Evolutionary conservation across 2,888 invertebrate species (phyloP), one percentile per base, ranked within the genome.

Genomic region (Eretmocerus hayati): DNA sequence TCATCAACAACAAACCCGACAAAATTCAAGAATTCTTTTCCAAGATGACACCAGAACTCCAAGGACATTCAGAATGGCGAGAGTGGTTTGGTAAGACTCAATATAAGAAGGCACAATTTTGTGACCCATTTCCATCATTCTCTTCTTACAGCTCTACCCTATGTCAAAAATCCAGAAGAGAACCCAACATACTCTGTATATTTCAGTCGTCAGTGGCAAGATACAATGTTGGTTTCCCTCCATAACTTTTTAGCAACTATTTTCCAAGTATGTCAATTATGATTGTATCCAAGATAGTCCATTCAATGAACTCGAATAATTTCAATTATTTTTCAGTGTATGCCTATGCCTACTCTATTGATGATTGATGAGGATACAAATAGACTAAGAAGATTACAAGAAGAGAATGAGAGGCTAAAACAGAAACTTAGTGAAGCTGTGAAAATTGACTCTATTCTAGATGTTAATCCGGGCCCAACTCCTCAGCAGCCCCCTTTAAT

Each of bases 201-300:
- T 72, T 97, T 93, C 72, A 89, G 88, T 8, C 83, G 88, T 55
- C 89, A 89, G 50, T 97, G 96, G 96, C 93, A 94, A 69, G 96
- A 97, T 67, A 93, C 91, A 22, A 81, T 93, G 60, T 74, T 92
- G 46, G 83, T 87, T 23, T 95, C 95, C 0, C 75, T 96, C 31
- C 90, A 94, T 69, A 96, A 96, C 73, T 88, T 96, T 65, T 75
- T 97, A 32, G 87, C 93, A 13, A 89, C 92, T 0, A 85, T 94
- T 53, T 90, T 86, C 59, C 83, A 85, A 72, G 81, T 80, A 70
- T 58, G 63, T 64, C n/a, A 33, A 13, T 8, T 33, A n/a, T 33
- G 5, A 33, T n/a, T 33, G 9, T 33, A 33, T 33, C 33, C 13
- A 30, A 13, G 13, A 30, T n/a, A n/a, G n/a, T n/a, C n/a, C 15